These are phyloP conservation scores for Drosophila triauraria DNA, from an alignment of 1,140 invertebrate genomes.

Conservation along the genomic window DNA sequence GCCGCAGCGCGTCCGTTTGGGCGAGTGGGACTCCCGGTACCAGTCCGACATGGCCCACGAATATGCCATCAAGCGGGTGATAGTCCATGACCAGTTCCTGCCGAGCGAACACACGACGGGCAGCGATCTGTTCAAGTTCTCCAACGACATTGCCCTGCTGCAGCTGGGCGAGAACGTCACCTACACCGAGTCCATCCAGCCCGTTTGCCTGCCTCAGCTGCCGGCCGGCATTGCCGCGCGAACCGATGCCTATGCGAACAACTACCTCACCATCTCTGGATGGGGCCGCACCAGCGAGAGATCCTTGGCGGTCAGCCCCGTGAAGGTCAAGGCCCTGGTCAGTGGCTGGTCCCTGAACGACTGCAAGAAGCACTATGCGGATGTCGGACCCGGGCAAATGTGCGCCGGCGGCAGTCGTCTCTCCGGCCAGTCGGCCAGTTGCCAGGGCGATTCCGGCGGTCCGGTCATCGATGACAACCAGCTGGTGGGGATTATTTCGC, in stretches of 20 bases:
- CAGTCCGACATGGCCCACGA: constrained; percentile 29
- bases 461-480: constrained; percentile 50
- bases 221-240: neutral
- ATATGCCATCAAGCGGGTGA: constrained; percentile 19
- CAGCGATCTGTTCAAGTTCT: neutral
- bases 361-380: constrained; percentile 18
- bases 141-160: constrained; percentile 58
- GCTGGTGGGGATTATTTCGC: constrained; percentile 42
- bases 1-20: constrained; percentile 38
- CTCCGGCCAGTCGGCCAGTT: constrained; percentile 12
- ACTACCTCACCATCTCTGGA: constrained; percentile 54
- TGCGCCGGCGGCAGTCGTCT: constrained; percentile 43
- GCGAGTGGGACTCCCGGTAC: constrained; percentile 47
- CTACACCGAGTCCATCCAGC: constrained; percentile 36
- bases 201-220: constrained; percentile 46
- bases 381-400: constrained; percentile 33
- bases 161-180: constrained; percentile 10
- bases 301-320: constrained; percentile 16
- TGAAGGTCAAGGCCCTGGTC: constrained; percentile 44
- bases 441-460: constrained; percentile 58
- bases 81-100: constrained; percentile 47
- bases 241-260: constrained; percentile 27
- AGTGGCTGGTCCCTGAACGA: constrained; percentile 8
- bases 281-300: constrained; percentile 54
- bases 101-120: neutral